Evolutionary conservation across 1,140 invertebrate species (phyloP).

Genomic region (silkworm (Bombyx mori)): ASM3026992v2 NC_085121.1:12849501-12850000

Average conservation of each 20-base stretch:
- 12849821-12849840: slow-evolving; percentile 57
- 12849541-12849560: too few species aligned
- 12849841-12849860: slow-evolving; percentile 68
- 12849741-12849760: slow-evolving; percentile 42
- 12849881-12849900: slow-evolving; percentile 50
- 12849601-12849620: neutral
- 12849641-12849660: slow-evolving; percentile 4
- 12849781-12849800: slow-evolving; percentile 6
- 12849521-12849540: too few species aligned
- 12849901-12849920: slow-evolving; percentile 34
- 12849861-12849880: slow-evolving; percentile 59
- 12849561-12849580: too few species aligned
- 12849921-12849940: slow-evolving; percentile 50
- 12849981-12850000: slow-evolving; percentile 42
- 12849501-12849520: too few species aligned
- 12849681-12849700: slow-evolving; percentile 48
- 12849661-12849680: slow-evolving; percentile 46
- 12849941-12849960: slow-evolving; percentile 48
- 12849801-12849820: slow-evolving; percentile 4
- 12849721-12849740: slow-evolving; percentile 61
- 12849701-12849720: slow-evolving; percentile 64
- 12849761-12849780: slow-evolving; percentile 3
- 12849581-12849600: too few species aligned
- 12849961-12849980: slow-evolving; percentile 49
- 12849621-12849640: neutral